Base-by-base conservation (phyloP, 2,888 invertebrate species). In the Cephus runcator region DNA sequence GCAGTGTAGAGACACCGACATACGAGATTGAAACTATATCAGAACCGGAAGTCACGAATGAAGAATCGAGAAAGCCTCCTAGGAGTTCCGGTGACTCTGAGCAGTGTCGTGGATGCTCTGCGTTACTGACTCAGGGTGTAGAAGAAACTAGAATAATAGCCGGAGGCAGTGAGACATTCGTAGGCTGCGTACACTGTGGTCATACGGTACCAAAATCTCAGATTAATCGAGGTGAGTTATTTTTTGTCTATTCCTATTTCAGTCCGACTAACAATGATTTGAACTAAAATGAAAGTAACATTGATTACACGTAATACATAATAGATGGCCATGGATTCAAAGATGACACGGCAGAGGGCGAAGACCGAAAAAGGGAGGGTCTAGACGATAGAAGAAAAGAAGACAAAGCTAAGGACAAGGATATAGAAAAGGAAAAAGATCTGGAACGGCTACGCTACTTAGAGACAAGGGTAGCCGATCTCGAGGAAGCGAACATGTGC, bases 401-500 rank as follows among this genome's bases (percentile, higher is more conserved):
- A 0, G 84, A 85, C 1, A 84, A 84, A 56, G 85, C 80, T 69
- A 83, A 83, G 23, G 86, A 84, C 11, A 85, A 87, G 69, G 83
- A 83, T 30, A 85, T 83, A 69, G 90, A 90, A 34, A 89, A 90
- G 76, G 88, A 91, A 40, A 90, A 89, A 79, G 88, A 90, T 56
- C 80, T 91, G 73, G 91, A 90, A 75, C 85, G 91, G 73, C 77
- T 94, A 77, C 91, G 92, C 69, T 95, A 94, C 87, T 92, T 96
- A 77, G 96, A 96, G 89, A 95, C 95, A 84, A 95, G 96, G 92
- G 95, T 97, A 80, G 96, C 96, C 73, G 97, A 97, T 92, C 95
- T 97, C 83, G 97, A 97, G 90, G 97, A 97, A 88, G 95, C 96
- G 31, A 95, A 96, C 87, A 95, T 95, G 89, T 97, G 97, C 88